Evolutionary conservation across 2,888 invertebrate genomes (phyloP), one percentile per base, ranked within the genome.

Genomic region (Andrena dorsata): DNA sequence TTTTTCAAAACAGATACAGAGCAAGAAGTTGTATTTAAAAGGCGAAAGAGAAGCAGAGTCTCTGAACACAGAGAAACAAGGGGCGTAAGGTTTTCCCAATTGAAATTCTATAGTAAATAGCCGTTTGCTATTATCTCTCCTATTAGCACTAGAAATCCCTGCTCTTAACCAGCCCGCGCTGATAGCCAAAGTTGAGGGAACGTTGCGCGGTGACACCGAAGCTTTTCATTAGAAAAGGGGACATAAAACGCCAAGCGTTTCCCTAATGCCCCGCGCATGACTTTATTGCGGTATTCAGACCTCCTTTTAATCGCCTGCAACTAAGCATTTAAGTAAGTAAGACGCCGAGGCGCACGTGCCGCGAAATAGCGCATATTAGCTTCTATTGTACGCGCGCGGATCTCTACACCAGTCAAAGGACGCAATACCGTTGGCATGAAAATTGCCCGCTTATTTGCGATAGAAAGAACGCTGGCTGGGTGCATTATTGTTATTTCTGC

Each of bases 321-420:
- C 41, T 35, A 28, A 72, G 49, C 53, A 26, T 61, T 77, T 61
- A 66, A 77, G 32, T 66, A 49, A 77, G 30, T 71, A 47, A 78
- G 61, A 72, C 71, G 49, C 32, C 23, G 26, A 60, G 28, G 66
- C n/a, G 72, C 80, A 72, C 80, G 78, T 78, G 72, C 78, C 60
- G 20, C 47, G 26, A 77, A 51, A 53, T 65, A 71, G 26, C 32
- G 28, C 78, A 49, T 64, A 68, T 80, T 78, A 66, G 68, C 72
- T 80, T 26, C 65, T 68, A 78, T 80, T 78, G 63, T 63, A 49
- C 51, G 16, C 35, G 28, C 49, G 23, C 58, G 76, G 16, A 69
- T 63, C 41, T 41, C 26, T 76, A 23, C 13, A 66, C 56, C 61
- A 26, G 41, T 53, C 60, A 68, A 78, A 80, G 56, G 49, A 51